Conservation (phyloP, 2,888 invertebrate species). For the Dryobota labecula region DNA sequence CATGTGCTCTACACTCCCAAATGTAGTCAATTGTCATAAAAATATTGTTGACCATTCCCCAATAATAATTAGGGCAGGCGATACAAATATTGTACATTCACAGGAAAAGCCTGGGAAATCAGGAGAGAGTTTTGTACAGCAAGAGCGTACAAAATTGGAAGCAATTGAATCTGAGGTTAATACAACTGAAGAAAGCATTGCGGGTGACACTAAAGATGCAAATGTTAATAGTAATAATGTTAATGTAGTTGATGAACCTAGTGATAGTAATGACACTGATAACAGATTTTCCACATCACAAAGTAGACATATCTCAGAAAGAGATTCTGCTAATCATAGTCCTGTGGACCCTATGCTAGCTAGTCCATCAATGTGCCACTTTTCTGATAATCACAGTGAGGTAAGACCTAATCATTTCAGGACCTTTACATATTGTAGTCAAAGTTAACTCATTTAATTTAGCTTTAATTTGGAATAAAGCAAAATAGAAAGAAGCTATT, state of each 20-base stretch:
- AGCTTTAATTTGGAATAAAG: not conserved
- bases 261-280: conserved; percentile 80
- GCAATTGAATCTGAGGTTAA: conserved; percentile 71
- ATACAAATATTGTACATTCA: conserved; percentile 69
- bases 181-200: conserved; percentile 71
- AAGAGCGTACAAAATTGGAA: conserved; percentile 76
- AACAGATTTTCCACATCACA: conserved; percentile 82
- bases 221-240: conserved; percentile 81
- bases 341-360: conserved; percentile 93
- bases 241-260: conserved; percentile 79
- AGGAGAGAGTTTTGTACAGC: conserved; percentile 69
- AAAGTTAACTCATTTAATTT: not conserved
- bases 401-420: conserved; percentile 73
- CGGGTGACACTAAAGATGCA: conserved; percentile 76
- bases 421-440: not conserved
- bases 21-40: conserved; percentile 71
- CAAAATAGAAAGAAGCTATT: not conserved
- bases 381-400: conserved; percentile 93
- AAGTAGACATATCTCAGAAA: conserved; percentile 84
- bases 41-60: conserved; percentile 70
- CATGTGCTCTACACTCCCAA: conserved; percentile 73
- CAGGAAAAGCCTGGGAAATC: conserved; percentile 71
- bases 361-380: conserved; percentile 92
- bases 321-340: conserved; percentile 95
- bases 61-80: conserved; percentile 68